A percentile compares a stretch with the other conserved stretches of the same genome.
These are phyloP conservation scores for Drosophila baimaii DNA, from an alignment of 1,140 invertebrate genomes.

Conservation along the genomic window DNA sequence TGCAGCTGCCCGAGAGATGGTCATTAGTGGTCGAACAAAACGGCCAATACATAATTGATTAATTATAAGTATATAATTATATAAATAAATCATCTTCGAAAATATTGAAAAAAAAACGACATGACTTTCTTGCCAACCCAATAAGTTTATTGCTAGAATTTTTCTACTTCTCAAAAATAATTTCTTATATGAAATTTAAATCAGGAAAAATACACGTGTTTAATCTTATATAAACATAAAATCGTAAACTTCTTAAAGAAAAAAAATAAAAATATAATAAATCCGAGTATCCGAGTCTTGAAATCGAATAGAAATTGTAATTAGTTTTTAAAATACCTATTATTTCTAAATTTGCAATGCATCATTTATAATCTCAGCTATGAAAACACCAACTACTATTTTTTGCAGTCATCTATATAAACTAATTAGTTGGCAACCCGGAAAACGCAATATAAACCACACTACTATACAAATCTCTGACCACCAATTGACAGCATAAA, in stretches of 20 bases:
- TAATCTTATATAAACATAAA: not conserved
- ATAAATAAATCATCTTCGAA: no score
- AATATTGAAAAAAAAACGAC: no score
- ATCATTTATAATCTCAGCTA: no score
- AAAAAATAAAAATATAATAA: not conserved
- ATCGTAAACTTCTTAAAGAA: not conserved
- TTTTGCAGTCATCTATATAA: not conserved
- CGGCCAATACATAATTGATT: no score
- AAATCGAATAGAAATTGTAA: not conserved
- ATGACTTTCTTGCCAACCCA: no score
- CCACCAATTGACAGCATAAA: not conserved
- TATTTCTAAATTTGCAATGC: not conserved
- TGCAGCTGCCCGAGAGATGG: constrained; percentile 1
- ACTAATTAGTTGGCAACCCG: not conserved
- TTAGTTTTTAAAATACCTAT: not conserved
- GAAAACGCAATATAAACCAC: constrained; percentile 2
- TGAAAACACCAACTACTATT: not conserved
- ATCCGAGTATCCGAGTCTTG: not conserved
- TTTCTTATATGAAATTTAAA: not conserved
- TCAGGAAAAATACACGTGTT: not conserved
- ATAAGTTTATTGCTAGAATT: not conserved
- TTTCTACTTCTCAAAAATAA: not conserved
- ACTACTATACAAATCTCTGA: not conserved
- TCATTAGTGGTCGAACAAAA: no score
- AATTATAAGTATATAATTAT: no score